Base-by-base conservation (phyloP, 2,797 vertebrate genomes). In the Cyclura pinguis region DNA sequence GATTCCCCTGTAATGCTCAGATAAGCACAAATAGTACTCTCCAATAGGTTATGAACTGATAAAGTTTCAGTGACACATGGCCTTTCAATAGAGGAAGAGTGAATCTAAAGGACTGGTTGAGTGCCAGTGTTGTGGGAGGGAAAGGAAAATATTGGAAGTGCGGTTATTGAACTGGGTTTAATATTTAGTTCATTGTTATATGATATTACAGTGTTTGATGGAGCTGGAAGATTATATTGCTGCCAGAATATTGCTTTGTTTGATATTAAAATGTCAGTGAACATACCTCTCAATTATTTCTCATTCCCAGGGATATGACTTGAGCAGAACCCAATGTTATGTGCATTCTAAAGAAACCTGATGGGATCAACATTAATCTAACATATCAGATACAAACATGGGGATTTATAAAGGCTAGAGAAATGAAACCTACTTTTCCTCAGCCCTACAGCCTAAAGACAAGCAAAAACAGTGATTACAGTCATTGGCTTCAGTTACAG, bases 251-350 rank as follows among this genome's bases (percentile, higher is more conserved):
- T 96, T 96, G 93, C 86, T 95, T 96, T 42, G 78, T 90, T 76
- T 93, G 91, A 96, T 93, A 95, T 93, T 91, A 94, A 96, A 96
- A 96, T 92, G 91, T 93, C 94, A 95, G 92, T 67, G 91, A 96
- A 94, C 93, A 94, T 94, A 91, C 88, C 93, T 94, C 93, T 96
- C 91, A 94, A 90, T 89, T 95, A 93, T 91, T 94, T 90, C 82
- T 93, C 87, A 64, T 92, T 95, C 59, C 81, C 29, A 1, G 32
- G 35, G 50, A 80, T 5, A 64, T 92, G 81, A 91, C 87, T 57
- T 81, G 72, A 86, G 95, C 1, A 29, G 77, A 78, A 92, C 59
- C 0, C 0, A 88, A 95, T 88, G 62, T 82, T 69, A 38, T 2
- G 35, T 95, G 92, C 93, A 81, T 93, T 82, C 55, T 85, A 85